phyloP scores from a whole-genome alignment of 1,140 invertebrate genomes.

The Meloidogyne exigua region DNA sequence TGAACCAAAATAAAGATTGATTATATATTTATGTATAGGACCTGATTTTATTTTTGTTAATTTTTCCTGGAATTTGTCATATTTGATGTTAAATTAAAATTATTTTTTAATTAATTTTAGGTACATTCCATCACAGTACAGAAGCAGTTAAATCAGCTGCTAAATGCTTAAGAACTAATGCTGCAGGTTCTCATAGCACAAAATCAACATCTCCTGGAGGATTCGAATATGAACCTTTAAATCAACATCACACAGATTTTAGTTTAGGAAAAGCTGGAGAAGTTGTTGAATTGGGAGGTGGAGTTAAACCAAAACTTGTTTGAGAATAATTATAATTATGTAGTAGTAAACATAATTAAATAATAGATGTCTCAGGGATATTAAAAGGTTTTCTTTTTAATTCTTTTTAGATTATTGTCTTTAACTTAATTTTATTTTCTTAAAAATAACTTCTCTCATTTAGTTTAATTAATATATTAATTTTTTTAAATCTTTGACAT shows the following conservation, averaged over 20 bases:
- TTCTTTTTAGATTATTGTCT: background rate
- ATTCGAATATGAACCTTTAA: conserved; percentile 10
- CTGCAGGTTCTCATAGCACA: conserved; percentile 27
- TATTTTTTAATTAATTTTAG: background rate
- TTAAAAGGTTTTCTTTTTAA: background rate
- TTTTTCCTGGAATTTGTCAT: too few species aligned
- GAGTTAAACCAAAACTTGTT: conserved; percentile 2
- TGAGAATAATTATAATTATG: background rate
- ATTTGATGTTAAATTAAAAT: background rate
- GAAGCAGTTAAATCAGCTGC: conserved; percentile 17
- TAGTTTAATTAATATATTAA: too few species aligned
- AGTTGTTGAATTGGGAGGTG: background rate
- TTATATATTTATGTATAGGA: too few species aligned
- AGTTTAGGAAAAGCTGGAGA: background rate
- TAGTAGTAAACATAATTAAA: too few species aligned
- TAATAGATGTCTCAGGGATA: background rate
- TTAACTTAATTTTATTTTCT: too few species aligned
- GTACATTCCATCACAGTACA: conserved; percentile 1
- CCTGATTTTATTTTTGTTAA: too few species aligned
- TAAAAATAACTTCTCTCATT: too few species aligned
- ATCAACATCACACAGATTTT: conserved; percentile 16
- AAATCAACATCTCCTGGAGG: conserved; percentile 37
- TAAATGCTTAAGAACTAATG: conserved; percentile 2
- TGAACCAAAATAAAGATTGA: too few species aligned
- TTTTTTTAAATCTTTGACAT: too few species aligned